Evolutionary conservation across 2,113 vertebrate genomes (phyloP), one percentile per base, ranked within the genome.

Genomic region (Heliornis fulica): DNA sequence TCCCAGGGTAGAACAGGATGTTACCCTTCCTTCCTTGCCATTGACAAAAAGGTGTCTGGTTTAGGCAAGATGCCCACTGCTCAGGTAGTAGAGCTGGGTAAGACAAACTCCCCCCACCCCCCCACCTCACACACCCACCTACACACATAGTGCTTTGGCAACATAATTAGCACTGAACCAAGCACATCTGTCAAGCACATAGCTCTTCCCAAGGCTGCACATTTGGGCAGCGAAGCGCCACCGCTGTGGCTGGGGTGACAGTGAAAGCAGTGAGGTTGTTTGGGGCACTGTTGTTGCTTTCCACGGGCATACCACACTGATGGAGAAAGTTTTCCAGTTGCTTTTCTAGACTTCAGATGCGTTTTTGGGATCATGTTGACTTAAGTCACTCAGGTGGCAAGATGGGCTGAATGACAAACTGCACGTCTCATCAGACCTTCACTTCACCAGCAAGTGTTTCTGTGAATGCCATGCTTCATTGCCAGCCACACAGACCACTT

Each of bases 381-480:
- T 57, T 61, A 69, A 77, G 50, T 69, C 79, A 57, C 36, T n/a
- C 12, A 32, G 40, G 25, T 5, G 74, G 54, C 60, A 29, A 80
- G 83, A 80, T 59, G 76, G 54, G 63, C 48, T 51, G 51, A 75
- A 29, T 29, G 61, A 43, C 29, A 85, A 91, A 56, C 29, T 15
- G 46, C 34, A 5, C 23, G 59, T 66, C 82, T 80, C 53, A 46
- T 68, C 59, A 88, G 50, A 69, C 38, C 59, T 80, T 65, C 28
- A 5, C 19, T 54, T 93, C 48, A 29, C 21, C 56, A 53, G 50
- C 1, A 5, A 75, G 21, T 50, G 56, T 36, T 90, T 83, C 68
- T 0, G 0, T 45, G 32, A 78, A 53, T 32, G 31, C 31, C 31
- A 1, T 1, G 3, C 29, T 83, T 86, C 63, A 13, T 10, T 93